Evolutionary conservation across 2,797 vertebrate genomes (phyloP).

Genomic region (Acestrorhynchus altus): DNA sequence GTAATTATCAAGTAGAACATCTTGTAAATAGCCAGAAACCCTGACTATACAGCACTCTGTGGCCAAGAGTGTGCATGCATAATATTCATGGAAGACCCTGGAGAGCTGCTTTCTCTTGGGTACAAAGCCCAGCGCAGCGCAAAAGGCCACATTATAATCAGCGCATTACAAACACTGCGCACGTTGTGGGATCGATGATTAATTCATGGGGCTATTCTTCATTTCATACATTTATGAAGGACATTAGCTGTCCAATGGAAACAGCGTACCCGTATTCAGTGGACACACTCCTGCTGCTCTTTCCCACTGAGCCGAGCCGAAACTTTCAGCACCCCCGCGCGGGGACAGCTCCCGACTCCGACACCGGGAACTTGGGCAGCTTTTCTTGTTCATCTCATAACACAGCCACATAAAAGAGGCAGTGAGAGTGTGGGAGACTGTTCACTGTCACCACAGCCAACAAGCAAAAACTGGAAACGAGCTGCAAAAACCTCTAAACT

Average conservation of each 20-base stretch:
- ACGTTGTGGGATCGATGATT: constrained; percentile 50
- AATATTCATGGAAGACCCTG: constrained; percentile 36
- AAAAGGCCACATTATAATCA: constrained; percentile 49
- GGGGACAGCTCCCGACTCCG: constrained; percentile 68
- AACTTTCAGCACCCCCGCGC: constrained; percentile 77
- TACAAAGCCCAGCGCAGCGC: constrained; percentile 15
- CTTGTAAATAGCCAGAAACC: too few relatives aligned
- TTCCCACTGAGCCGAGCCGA: constrained; percentile 53
- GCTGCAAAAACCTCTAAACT: not conserved
- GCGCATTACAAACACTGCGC: constrained; percentile 48
- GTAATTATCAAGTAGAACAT: too few relatives aligned
- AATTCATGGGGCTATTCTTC: constrained; percentile 48
- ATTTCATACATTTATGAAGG: constrained; percentile 54
- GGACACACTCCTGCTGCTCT: constrained; percentile 34
- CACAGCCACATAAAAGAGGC: not conserved
- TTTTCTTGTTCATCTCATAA: not conserved
- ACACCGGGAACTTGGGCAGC: not conserved
- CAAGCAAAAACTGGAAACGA: not conserved
- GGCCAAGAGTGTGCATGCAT: too few relatives aligned
- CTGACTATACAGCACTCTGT: too few relatives aligned
- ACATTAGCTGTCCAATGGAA: constrained; percentile 40
- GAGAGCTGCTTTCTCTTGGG: constrained; percentile 51
- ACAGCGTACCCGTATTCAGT: constrained; percentile 30
- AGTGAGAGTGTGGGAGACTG: not conserved
- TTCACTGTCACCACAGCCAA: not conserved